Evolutionary conservation across 2,113 vertebrate species (phyloP).

Genomic region (Thryonomys swinderianus): DNA sequence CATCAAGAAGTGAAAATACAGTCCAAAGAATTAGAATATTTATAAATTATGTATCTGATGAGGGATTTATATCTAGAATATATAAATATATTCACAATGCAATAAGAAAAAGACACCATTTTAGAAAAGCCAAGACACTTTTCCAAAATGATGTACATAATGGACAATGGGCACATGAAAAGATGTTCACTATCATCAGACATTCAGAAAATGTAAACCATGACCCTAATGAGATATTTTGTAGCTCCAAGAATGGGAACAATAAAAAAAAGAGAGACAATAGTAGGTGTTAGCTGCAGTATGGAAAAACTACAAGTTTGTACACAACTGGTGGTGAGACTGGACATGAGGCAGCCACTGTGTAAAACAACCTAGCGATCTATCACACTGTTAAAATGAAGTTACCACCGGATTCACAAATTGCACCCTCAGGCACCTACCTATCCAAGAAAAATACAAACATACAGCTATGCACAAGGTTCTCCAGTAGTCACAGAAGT

Average conservation of each 20-base stretch:
- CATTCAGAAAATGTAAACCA: neutral
- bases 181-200: constrained; percentile 2
- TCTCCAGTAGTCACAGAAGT: neutral
- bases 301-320: neutral
- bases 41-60: neutral
- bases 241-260: neutral
- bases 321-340: neutral
- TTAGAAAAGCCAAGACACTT: neutral
- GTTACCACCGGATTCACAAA: neutral
- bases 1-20: constrained; percentile 14
- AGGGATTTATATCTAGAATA: neutral
- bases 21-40: neutral
- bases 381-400: neutral
- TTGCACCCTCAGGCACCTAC: neutral
- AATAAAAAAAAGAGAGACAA: constrained; percentile 14
- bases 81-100: neutral
- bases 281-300: neutral
- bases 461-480: neutral
- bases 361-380: neutral
- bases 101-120: neutral
- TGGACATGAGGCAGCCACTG: neutral
- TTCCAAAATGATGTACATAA: neutral
- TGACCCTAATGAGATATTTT: constrained; percentile 30
- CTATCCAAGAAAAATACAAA: constrained; percentile 22
- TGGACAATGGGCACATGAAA: neutral